A percentile compares a stretch with the other conserved stretches of the same genome.
Conservation (phyloP, 2,888 invertebrate genomes). For the Trachelus iudaicus region DNA sequence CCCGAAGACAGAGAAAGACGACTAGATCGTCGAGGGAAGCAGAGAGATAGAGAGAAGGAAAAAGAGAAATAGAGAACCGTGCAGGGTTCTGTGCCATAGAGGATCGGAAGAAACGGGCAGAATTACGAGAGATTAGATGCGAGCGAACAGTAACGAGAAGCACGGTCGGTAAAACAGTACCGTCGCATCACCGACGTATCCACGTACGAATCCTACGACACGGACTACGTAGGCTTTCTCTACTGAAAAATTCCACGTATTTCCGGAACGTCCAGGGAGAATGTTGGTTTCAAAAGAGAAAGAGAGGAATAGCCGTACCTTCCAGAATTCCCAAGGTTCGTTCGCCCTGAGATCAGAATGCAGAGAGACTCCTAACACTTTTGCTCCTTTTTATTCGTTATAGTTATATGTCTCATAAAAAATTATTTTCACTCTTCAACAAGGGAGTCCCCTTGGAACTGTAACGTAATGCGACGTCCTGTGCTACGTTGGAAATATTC, state of each 20-base stretch:
- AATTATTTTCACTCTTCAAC: background rate
- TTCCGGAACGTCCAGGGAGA: background rate
- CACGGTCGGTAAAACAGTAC: conserved; percentile 51
- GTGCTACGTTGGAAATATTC: conserved; percentile 40
- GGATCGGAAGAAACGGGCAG: conserved; percentile 31
- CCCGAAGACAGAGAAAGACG: conserved; percentile 54
- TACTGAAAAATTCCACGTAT: background rate
- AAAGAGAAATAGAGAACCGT: conserved; percentile 14
- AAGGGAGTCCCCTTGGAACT: background rate
- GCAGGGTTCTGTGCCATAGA: background rate
- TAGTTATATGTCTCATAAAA: background rate
- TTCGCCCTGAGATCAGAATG: background rate
- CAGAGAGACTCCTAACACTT: background rate
- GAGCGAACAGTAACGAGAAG: conserved; percentile 48
- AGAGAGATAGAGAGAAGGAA: conserved; percentile 24
- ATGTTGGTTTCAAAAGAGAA: background rate
- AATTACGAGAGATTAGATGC: conserved; percentile 56
- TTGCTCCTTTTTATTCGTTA: background rate
- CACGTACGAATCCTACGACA: background rate
- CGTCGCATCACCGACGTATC: conserved; percentile 7
- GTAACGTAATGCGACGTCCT: background rate
- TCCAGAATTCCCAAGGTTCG: background rate
- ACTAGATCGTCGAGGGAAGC: conserved; percentile 5
- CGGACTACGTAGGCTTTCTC: background rate
- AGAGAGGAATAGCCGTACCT: background rate